Base-by-base conservation (phyloP, 2,888 invertebrate genomes). In the Hypena proboscidalis region DNA sequence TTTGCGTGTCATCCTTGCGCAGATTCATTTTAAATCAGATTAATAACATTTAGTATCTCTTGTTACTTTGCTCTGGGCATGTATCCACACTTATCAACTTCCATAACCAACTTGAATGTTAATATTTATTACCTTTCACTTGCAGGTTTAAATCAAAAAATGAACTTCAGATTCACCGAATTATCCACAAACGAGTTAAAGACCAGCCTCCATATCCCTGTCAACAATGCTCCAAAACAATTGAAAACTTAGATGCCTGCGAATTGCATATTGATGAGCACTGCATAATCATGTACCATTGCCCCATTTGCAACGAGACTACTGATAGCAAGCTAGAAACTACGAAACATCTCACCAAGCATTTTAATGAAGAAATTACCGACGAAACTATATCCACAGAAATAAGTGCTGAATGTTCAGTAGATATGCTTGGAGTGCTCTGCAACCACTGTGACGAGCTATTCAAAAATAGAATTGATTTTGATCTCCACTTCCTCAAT, bases 361-460 rank as follows among this genome's bases (percentile, higher is more conserved):
- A 90, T 68, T 89, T 85, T 48, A 77, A 74, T 37, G 69, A 81
- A 38, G 69, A 60, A 54, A 56, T 67, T 41, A 66, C 52, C 5
- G 52, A 60, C 9, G 50, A 64, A 9, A 32, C 63, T 20, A 39
- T 39, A 1, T 33, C 47, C 4, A 52, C 48, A 75, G 43, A 39
- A 14, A 46, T 57, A 68, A 79, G 44, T n/a, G 83, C 90, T 31
- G 88, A 92, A 34, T 87, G 87, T 52, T 89, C 91, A 1, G 72
- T 87, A 10, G 81, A 83, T 31, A 68, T 80, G 14, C 57, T 85
- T 0, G 85, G 86, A 31, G 92, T 93, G 6, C 85, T 90, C 46
- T 93, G 93, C 68, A 81, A 84, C 51, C 83, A 88, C 72, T 93
- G 93, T 51, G 81, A 91, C 37, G 75, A 84, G 35, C 77, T 90